These are phyloP conservation scores for Phyllotis vaccarum DNA, from an alignment of 2,797 vertebrate genomes.

Conservation along the genomic window DNA sequence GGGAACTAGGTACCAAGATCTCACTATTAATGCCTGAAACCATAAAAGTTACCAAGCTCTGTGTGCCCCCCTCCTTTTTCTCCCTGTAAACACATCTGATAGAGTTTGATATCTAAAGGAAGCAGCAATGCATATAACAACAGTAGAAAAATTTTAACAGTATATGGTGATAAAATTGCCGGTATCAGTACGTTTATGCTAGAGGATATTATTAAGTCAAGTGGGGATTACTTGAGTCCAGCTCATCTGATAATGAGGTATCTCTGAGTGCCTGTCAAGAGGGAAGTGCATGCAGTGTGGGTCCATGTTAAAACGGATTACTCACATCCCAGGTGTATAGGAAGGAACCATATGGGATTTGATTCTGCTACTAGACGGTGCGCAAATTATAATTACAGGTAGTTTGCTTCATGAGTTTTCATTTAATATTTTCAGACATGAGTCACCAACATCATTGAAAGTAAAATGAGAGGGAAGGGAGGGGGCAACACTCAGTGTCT, in stretches of 20 bases:
- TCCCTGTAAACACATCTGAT: background rate
- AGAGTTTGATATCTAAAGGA: background rate
- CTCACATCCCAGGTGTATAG: background rate
- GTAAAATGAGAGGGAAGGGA: background rate
- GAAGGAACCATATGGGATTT: background rate
- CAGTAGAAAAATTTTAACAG: background rate
- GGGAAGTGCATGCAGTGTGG: background rate
- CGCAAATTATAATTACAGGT: background rate
- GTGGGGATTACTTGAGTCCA: background rate
- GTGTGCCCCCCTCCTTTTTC: rapidly evolving
- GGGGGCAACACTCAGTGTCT: background rate
- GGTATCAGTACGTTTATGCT: background rate
- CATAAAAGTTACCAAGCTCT: background rate
- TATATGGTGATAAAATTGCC: background rate
- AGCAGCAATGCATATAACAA: background rate
- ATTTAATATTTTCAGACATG: background rate
- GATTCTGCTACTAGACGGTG: background rate
- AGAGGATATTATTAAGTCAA: background rate
- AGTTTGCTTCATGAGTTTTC: background rate
- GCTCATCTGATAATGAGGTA: background rate
- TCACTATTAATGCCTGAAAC: background rate
- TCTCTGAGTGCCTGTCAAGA: background rate
- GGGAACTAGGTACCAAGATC: background rate
- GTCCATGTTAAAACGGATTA: background rate
- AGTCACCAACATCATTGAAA: background rate